Base-by-base conservation (phyloP, 2,888 invertebrate genomes). In the Drosophila kanekoi region DNA sequence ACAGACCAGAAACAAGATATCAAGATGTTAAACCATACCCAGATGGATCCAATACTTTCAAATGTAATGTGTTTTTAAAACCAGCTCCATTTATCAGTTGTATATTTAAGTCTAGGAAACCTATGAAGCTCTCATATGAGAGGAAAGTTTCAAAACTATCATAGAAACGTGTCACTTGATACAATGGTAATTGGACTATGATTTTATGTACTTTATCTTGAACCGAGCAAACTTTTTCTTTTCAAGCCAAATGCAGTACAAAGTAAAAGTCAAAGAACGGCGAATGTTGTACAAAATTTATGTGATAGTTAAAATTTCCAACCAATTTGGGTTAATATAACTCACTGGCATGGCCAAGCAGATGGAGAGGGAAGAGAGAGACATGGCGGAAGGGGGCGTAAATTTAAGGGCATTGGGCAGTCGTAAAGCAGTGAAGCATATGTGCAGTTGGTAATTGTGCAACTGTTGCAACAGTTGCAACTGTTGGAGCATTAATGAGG, bases 401-500 rank as follows among this genome's bases (percentile, higher is more conserved):
- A 43, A 56, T 69, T 70, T 48, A 63, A 72, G 60, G 66, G 77
- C 66, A 38, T 41, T 16, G 13, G 32, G 41, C 16, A 35, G 44
- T 62, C 72, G 69, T 68, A 61, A 72, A 61, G 56, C 76, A 63
- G 11, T 35, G 44, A n/a, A 38, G 44, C 45, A 57, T 63, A 43
- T 68, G 57, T 64, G 56, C 37, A 43, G 38, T 54, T 57, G 54
- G 77, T 57, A 76, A 65, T 75, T 73, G 76, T 70, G 71, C 63
- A 73, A 69, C 51, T 62, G 52, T 51, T 45, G 45, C 63, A 73
- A 69, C 51, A 58, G 52, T 51, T 45, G 45, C 38, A 74, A 75
- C 70, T 51, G 65, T 76, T 71, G 72, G 47, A 38, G 73, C 74
- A 72, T 77, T 74, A 77, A 74, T 77, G 77, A 74, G 73, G 53